phyloP scores from a whole-genome alignment of 2,888 invertebrate genomes.

The Danaus chrysippus region DNA sequence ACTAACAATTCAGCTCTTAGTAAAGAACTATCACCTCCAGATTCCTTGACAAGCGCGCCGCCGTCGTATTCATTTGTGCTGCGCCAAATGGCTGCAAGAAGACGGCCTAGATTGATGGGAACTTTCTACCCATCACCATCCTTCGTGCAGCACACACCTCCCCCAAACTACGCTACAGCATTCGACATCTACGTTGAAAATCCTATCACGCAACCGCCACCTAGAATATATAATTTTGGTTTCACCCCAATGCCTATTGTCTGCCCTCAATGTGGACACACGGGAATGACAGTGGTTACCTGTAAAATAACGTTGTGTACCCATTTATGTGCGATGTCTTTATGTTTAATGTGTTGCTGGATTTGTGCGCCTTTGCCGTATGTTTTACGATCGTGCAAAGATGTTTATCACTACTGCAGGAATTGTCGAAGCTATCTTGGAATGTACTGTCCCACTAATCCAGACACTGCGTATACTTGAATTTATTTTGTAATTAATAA shows the following conservation, averaged over 20 bases:
- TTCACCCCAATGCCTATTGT: conserved; percentile 57
- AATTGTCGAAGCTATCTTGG: conserved; percentile 65
- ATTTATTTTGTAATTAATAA: neutral
- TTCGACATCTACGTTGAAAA: conserved; percentile 68
- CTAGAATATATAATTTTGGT: conserved; percentile 55
- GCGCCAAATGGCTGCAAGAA: conserved; percentile 56
- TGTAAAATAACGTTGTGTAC: conserved; percentile 64
- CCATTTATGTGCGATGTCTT: conserved; percentile 59
- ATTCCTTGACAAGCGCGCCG: conserved; percentile 63
- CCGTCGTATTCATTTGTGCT: conserved; percentile 71
- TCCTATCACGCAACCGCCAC: conserved; percentile 47
- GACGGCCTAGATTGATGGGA: conserved; percentile 64
- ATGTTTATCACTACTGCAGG: conserved; percentile 70
- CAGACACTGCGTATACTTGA: conserved; percentile 42
- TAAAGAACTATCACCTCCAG: conserved; percentile 54
- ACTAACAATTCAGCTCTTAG: conserved; percentile 16
- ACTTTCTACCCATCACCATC: conserved; percentile 71
- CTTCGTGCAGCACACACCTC: conserved; percentile 64
- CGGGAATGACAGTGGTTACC: conserved; percentile 56
- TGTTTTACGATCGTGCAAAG: conserved; percentile 65
- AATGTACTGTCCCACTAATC: conserved; percentile 67
- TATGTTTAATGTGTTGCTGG: conserved; percentile 71
- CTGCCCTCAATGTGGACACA: conserved; percentile 64
- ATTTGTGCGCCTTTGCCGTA: conserved; percentile 68
- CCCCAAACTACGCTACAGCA: conserved; percentile 66